Base-by-base conservation (phyloP, 2,888 invertebrate species). In the Encarsia formosa region DNA sequence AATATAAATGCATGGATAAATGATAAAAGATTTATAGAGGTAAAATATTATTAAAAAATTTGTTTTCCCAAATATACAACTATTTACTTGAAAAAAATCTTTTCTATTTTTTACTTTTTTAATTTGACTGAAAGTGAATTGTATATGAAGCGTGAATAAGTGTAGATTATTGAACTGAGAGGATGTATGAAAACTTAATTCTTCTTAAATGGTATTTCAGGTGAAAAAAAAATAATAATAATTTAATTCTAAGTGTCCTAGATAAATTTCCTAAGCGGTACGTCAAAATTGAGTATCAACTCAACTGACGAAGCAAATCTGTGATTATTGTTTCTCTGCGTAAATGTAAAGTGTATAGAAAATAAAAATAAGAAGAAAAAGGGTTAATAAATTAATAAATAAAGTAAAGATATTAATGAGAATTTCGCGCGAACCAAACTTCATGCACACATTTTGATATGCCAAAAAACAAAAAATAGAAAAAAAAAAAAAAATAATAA, bases 251-350 rank as follows among this genome's bases (percentile, higher is more conserved):
- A 52, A 52, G 47, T 52, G 52, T 52, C 52, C 52, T 52, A 52
- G 52, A 52, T 38, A 43, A 52, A 47, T 44, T 46, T 46, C 51
- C 46, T 46, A 51, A 46, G 16, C n/a, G n/a, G 45, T 52, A 47
- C 47, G 52, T 43, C 43, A 47, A 23, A 45, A 37, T 19, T 40
- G 37, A 51, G 41, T 13, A 39, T 47, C 56, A 48, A 41, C 50
- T 57, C 51, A 44, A 56, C 50, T 57, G 61, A 56, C 60, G 58
- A 60, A 63, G 61, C 61, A 59, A 52, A 65, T 61, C 64, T 66
- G 65, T 67, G 66, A 67, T 67, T 66, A 63, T 67, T 62, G 64
- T 67, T 66, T 65, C 60, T 59, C 55, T 61, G 58, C 61, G 59
- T 61, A 63, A 56, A 53, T 42, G 42, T 48, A 48, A 48, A 47